A percentile compares a stretch with the other conserved stretches of the same genome.
Conservation (phyloP, 2,113 vertebrate genomes). For the Tachysurus vachellii region DNA sequence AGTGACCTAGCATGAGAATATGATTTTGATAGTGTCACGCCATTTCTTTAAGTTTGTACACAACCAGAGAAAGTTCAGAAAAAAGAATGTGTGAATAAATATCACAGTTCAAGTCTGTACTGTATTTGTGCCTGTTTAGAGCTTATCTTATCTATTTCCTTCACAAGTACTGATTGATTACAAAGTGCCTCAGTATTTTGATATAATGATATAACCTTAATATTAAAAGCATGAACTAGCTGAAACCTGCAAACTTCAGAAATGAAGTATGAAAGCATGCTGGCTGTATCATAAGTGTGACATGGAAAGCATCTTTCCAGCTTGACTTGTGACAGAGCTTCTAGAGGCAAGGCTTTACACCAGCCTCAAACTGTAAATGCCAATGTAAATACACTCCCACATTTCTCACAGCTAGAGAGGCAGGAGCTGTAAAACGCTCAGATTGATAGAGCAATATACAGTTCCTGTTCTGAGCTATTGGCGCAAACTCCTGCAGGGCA, state of each 20-base stretch:
- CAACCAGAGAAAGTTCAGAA: not conserved
- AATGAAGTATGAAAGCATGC: not conserved
- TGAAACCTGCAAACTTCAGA: not conserved
- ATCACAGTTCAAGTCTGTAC: not conserved
- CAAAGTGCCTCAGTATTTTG: not conserved
- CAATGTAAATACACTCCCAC: constrained; percentile 70
- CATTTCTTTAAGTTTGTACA: not conserved
- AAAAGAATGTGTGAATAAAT: not conserved
- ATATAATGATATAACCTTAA: not conserved
- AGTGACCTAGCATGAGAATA: not conserved
- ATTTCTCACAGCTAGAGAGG: constrained; percentile 67
- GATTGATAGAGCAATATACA: constrained; percentile 74
- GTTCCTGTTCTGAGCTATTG: constrained; percentile 68
- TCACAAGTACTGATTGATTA: not conserved
- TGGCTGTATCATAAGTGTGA: constrained; percentile 30
- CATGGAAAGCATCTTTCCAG: constrained; percentile 30
- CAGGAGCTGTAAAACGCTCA: constrained; percentile 69
- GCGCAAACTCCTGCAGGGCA: constrained; percentile 67
- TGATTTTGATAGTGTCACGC: not conserved
- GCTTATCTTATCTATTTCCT: not conserved
- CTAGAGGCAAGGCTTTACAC: constrained; percentile 58
- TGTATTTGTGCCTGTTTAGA: not conserved
- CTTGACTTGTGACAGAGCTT: constrained; percentile 57
- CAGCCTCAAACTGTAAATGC: constrained; percentile 63
- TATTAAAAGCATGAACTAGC: not conserved